Evolutionary conservation across 2,888 invertebrate genomes (phyloP), one percentile per base, ranked within the genome.

Genomic region (Lampropteryx suffumata): DNA sequence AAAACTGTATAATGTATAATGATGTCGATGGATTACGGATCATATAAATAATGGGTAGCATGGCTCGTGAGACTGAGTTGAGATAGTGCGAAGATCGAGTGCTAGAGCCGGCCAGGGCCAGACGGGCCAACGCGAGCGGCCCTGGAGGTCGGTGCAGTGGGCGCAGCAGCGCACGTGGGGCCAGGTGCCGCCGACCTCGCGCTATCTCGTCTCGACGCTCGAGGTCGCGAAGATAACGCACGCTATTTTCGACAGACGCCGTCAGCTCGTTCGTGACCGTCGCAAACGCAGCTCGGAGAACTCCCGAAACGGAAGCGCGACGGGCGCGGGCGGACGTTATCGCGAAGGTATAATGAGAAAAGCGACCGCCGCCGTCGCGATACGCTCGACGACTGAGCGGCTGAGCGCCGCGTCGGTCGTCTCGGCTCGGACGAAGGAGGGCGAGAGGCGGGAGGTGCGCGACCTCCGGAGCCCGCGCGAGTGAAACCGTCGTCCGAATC

Each of bases 171-270:
- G 79, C 87, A 86, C 86, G 84, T 84, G 83, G 82, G 74, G 74
- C 69, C 82, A 81, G 86, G 88, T 87, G 87, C 82, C 85, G 84
- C 72, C 84, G 86, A 85, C 86, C 86, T 89, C 89, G 82, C 84
- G 72, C 82, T 85, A 84, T 84, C 86, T 84, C 79, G 85, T 83
- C 84, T 82, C 84, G 83, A 76, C 82, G 76, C 71, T 75, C 86
- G 89, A 85, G 83, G 86, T 84, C 84, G 81, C 79, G 76, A 73
- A 87, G 89, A 89, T 89, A 89, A 89, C 87, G 82, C 76, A 82
- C 81, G 81, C 84, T 88, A 86, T 86, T 86, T 86, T 73, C 60
- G 79, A 83, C 74, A 77, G 61, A 70, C 74, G 74, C 71, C 73
- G 74, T 67, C 77, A 69, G 74, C 80, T 76, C 78, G 78, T 67